Base-by-base conservation (phyloP, 2,888 invertebrate genomes). In the Aromia moschata region DNA sequence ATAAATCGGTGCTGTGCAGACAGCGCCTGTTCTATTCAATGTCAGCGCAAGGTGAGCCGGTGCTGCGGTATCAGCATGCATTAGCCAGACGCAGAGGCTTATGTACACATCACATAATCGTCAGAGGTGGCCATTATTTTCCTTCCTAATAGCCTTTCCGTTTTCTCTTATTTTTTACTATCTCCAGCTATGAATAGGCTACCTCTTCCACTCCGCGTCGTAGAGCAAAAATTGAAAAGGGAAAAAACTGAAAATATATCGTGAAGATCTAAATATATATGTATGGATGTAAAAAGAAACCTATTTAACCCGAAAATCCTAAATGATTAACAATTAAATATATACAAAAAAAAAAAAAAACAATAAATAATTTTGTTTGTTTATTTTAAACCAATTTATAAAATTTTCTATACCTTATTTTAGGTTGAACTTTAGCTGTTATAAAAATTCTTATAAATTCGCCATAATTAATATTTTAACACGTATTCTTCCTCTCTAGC, bases 21-120 rank as follows among this genome's bases (percentile, higher is more conserved):
- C 75, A 73, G 65, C 65, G 69, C 69, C 68, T 65, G 67, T 70
- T 75, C 74, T 75, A 74, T 76, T 73, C 78, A 78, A 78, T 78
- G 78, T 78, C 77, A 78, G 69, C 68, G 69, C 77, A 78, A 78
- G 78, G 78, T 77, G 77, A 78, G 75, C 78, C 72, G 71, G 77
- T 77, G 72, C n/a, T n/a, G n/a, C n/a, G n/a, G n/a, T n/a, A n/a
- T n/a, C n/a, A n/a, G n/a, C 70, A 75, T 70, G 59, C 67, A 64
- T 67, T 62, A 64, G 61, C 59, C 60, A 56, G 56, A 54, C 56
- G 38, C 38, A 46, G 58, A 15, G 56, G 18, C 58, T 58, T 62
- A 59, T 59, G 64, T 64, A 64, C 59, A 64, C 56, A 56, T 56
- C 51, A 54, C 62, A 58, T 58, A 56, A 56, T 38, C 54, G 54